A percentile compares a stretch with the other conserved stretches of the same genome.
phyloP scores from a whole-genome alignment of 1,140 invertebrate species.

The Diabrotica virgifera region DNA sequence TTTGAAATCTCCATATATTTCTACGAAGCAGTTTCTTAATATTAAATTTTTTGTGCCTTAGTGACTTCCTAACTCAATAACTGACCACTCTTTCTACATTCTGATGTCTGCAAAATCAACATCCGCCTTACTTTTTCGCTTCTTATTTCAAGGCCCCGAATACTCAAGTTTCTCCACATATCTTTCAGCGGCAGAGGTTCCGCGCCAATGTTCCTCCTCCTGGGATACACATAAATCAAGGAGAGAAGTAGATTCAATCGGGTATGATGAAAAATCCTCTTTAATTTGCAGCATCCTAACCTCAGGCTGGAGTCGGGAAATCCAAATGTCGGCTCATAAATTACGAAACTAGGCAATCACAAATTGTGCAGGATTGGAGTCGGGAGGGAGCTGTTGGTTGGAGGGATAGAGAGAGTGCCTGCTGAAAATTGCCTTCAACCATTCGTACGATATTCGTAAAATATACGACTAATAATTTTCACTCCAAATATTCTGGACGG shows the following conservation, averaged over 20 bases:
- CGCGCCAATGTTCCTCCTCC: background rate
- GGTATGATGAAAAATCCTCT: constrained; percentile 45
- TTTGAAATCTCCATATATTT: no score
- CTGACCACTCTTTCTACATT: no score
- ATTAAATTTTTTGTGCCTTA: no score
- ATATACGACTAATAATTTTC: constrained; percentile 3
- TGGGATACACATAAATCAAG: constrained; percentile 37
- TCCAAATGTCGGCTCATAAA: constrained; percentile 36
- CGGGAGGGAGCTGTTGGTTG: background rate
- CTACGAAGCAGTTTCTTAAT: no score
- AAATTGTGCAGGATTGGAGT: constrained; percentile 6
- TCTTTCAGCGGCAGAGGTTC: background rate
- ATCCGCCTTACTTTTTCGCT: background rate
- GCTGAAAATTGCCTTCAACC: background rate
- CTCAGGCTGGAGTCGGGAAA: constrained; percentile 32
- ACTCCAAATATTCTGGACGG: background rate
- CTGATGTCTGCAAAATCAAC: no score
- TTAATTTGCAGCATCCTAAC: constrained; percentile 44
- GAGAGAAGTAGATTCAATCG: constrained; percentile 43
- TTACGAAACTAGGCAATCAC: constrained; percentile 29
- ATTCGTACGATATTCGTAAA: constrained; percentile 2
- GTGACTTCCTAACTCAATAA: no score
- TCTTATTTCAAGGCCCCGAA: background rate
- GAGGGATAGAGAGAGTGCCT: background rate
- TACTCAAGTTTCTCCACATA: background rate